Percentiles rank a stretch among this genome's conserved stretches.
phyloP scores from a whole-genome alignment of 2,113 vertebrate species.

The Seriola quinqueradiata region DNA sequence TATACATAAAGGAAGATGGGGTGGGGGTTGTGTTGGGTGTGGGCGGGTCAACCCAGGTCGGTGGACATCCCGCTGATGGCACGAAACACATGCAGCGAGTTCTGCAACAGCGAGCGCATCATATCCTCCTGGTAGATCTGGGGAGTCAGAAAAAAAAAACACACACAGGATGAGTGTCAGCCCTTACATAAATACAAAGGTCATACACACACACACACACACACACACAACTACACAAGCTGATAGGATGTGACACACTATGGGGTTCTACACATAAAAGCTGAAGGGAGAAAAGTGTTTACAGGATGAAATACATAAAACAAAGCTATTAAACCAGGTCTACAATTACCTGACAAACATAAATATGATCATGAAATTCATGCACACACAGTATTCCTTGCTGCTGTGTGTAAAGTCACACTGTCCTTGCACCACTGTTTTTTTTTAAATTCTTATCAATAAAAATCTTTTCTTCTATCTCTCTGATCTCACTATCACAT shows the following conservation, averaged over 20 bases:
- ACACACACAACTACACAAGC: not conserved
- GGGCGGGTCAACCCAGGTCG: slow-evolving; percentile 83
- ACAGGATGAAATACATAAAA: not conserved
- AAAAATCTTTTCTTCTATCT: too few relatives aligned
- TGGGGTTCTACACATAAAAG: not conserved
- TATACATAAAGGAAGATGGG: not conserved
- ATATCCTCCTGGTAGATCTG: slow-evolving; percentile 94
- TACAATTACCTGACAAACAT: not conserved
- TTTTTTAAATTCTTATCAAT: not conserved
- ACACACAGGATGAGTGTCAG: not conserved
- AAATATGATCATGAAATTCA: not conserved
- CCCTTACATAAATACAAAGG: not conserved
- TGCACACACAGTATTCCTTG: not conserved
- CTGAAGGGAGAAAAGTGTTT: too few relatives aligned
- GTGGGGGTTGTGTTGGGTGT: not conserved
- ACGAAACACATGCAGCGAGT: slow-evolving; percentile 95
- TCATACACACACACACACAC: not conserved
- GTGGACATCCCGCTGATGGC: slow-evolving; percentile 94
- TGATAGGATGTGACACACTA: not conserved
- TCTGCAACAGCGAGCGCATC: slow-evolving; percentile 90
- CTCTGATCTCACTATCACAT: too few relatives aligned
- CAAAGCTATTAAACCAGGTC: not conserved
- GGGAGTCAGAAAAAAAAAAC: not conserved
- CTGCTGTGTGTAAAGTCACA: not conserved
- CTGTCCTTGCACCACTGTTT: not conserved